Evolutionary conservation across 2,797 vertebrate genomes (phyloP).

Genomic region (Heterohyrax brucei): DNA sequence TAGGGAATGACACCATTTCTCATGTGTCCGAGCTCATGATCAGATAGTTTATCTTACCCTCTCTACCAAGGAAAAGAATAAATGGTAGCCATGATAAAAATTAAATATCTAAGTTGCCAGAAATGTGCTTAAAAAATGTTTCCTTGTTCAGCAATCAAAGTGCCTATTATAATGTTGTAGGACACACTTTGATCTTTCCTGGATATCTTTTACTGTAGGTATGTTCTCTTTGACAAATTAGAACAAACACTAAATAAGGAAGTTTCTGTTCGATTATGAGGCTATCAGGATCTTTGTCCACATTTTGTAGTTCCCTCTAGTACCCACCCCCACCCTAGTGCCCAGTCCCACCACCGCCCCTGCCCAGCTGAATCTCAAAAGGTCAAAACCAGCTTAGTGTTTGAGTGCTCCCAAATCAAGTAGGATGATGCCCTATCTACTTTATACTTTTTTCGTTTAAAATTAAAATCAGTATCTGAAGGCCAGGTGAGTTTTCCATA

Average conservation of each 20-base stretch:
- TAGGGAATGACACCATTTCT: constrained; percentile 23
- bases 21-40: neutral
- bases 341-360: no score
- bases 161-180: neutral
- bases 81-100: neutral
- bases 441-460: neutral
- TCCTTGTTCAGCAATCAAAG: neutral
- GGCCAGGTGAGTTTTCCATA: neutral
- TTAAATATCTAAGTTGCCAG: neutral
- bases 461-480: neutral
- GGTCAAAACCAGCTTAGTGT: neutral
- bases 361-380: neutral
- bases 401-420: neutral
- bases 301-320: neutral
- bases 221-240: neutral
- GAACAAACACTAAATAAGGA: neutral
- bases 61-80: neutral
- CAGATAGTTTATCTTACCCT: neutral
- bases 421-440: neutral
- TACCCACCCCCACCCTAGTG: no score
- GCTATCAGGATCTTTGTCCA: constrained; percentile 9
- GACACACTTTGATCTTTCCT: constrained; percentile 14
- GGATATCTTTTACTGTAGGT: neutral
- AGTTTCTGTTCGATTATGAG: constrained; percentile 11
- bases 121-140: neutral